These are phyloP conservation scores for Pachypsylla venusta DNA, from an alignment of 1,140 invertebrate species.

Conservation along the genomic window DNA sequence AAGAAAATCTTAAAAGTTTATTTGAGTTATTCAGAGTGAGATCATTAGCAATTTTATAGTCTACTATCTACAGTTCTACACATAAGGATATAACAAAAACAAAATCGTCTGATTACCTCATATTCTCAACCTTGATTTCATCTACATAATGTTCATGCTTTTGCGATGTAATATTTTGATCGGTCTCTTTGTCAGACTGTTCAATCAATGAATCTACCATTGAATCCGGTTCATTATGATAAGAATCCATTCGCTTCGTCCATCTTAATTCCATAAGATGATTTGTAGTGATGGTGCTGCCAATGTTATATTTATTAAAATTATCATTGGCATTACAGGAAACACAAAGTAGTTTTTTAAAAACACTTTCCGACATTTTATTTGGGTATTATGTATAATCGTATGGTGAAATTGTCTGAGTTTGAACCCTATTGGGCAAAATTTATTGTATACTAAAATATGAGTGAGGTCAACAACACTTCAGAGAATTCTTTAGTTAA, in stretches of 20 bases:
- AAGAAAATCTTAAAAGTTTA: too few relatives aligned
- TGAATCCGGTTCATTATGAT: background rate
- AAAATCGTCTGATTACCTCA: too few relatives aligned
- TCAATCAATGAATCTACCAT: background rate
- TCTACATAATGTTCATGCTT: slow-evolving; percentile 1
- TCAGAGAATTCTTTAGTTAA: too few relatives aligned
- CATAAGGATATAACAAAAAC: too few relatives aligned
- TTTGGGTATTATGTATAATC: too few relatives aligned
- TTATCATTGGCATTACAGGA: background rate
- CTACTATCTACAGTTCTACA: too few relatives aligned
- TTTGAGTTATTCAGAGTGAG: too few relatives aligned
- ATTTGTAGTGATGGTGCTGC: background rate
- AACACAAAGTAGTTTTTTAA: background rate
- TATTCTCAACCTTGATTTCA: background rate
- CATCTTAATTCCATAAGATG: background rate
- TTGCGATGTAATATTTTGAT: background rate
- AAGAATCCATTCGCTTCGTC: slow-evolving; percentile 6
- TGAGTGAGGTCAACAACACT: too few relatives aligned
- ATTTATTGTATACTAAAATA: too few relatives aligned
- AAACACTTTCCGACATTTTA: background rate
- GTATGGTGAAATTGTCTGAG: too few relatives aligned
- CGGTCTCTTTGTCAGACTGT: background rate
- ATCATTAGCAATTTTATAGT: too few relatives aligned
- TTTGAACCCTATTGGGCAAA: too few relatives aligned
- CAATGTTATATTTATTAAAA: background rate